Percentiles rank a stretch among this genome's conserved stretches.
These are phyloP conservation scores for Meganola albula DNA, from an alignment of 2,888 invertebrate genomes.

Conservation along the genomic window DNA sequence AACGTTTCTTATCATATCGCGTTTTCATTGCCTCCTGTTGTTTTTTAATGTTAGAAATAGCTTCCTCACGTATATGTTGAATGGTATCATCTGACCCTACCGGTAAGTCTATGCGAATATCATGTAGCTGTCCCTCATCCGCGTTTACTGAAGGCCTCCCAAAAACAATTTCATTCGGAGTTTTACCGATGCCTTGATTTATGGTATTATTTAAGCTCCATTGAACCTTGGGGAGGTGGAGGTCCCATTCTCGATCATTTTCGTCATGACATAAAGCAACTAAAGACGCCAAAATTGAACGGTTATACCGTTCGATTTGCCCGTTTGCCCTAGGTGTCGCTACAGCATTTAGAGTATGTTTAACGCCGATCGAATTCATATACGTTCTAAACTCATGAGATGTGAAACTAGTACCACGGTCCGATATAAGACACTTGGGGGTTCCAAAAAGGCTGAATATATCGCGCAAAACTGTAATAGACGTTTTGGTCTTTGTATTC, in stretches of 20 bases:
- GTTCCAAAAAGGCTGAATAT: background rate
- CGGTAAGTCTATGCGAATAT: too few species aligned
- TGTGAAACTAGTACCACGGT: conserved; percentile 2
- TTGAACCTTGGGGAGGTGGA: too few species aligned
- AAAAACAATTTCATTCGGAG: too few species aligned
- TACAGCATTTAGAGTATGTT: background rate
- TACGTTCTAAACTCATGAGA: background rate
- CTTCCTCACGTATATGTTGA: background rate
- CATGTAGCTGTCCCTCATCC: too few species aligned
- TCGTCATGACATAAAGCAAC: background rate
- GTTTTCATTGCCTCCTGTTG: background rate
- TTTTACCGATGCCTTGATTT: too few species aligned
- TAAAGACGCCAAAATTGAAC: background rate
- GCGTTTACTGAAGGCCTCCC: too few species aligned
- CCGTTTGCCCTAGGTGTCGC: background rate
- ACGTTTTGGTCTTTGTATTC: too few species aligned
- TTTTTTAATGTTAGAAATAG: background rate
- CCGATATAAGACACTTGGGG: background rate
- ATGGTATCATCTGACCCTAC: too few species aligned
- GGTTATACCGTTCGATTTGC: conserved; percentile 1
- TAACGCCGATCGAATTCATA: background rate
- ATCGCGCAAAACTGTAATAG: background rate
- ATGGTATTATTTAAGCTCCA: too few species aligned
- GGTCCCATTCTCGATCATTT: conserved; percentile 2
- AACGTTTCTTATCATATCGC: background rate